Base-by-base conservation (phyloP, 1,140 invertebrate species). In the Choristoneura fumiferana region DNA sequence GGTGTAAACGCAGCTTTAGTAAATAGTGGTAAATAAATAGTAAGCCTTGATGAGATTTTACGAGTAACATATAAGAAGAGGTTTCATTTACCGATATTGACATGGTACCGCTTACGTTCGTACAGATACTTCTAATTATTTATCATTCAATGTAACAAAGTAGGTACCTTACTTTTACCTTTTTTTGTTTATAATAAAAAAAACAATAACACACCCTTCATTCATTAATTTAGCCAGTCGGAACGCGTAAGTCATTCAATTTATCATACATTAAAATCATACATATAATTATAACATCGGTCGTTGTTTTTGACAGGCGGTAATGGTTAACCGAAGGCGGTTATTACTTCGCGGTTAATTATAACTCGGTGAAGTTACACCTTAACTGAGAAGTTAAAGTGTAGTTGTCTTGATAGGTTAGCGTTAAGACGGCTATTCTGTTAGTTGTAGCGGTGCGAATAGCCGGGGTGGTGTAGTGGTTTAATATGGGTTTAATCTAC, bases 401-500 rank as follows among this genome's bases (percentile, higher is more conserved):
- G 22, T 29, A 29, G 6, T 3, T 49, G 18, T 49, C 43, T 49
- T 22, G 18, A 29, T 49, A 15, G 29, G 17, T 29, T 49, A 49
- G 17, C 14, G 15, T 17, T 22, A 22, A 6, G 54, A 34, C 33
- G 43, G 33, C 60, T 45, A 60, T 61, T 53, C 62, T 66, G 63
- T 69, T 4, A 14, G 13, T 63, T 45, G 13, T 69, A 76, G 67
- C 73, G 22, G 22, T 29, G 22, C 2, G 22, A 29, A 29, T n/a
- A n/a, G n/a, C n/a, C n/a, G n/a, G n/a, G n/a, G n/a, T n/a, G n/a
- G n/a, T n/a, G n/a, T n/a, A n/a, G n/a, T n/a, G n/a, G n/a, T n/a
- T n/a, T n/a, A n/a, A n/a, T n/a, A n/a, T n/a, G n/a, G n/a, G n/a
- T n/a, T n/a, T n/a, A n/a, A n/a, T n/a, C n/a, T n/a, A n/a, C n/a